phyloP scores from a whole-genome alignment of 2,888 invertebrate genomes.

The Hypomecis punctinalis region DNA sequence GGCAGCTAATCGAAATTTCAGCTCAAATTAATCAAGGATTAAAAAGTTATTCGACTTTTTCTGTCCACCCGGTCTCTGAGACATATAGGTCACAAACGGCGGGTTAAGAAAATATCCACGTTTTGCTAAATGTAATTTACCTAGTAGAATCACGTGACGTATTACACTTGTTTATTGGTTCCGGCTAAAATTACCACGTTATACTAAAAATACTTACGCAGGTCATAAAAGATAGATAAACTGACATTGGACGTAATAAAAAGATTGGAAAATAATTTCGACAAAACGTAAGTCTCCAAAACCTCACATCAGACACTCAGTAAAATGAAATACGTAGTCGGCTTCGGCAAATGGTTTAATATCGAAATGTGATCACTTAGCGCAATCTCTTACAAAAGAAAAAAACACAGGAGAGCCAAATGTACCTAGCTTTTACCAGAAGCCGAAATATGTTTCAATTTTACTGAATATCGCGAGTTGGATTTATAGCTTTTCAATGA shows the following conservation, averaged over 20 bases:
- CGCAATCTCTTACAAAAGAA: conserved; percentile 84
- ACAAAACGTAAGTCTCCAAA: conserved; percentile 81
- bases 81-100: too few species aligned
- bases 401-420: conserved; percentile 75
- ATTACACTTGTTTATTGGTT: neutral
- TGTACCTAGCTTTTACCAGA: conserved; percentile 79
- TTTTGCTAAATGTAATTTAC: too few species aligned
- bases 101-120: too few species aligned
- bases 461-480: conserved; percentile 69
- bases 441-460: conserved; percentile 79
- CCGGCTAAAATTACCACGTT: neutral
- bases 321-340: conserved; percentile 85
- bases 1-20: too few species aligned
- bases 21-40: too few species aligned
- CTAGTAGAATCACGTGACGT: too few species aligned
- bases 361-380: conserved; percentile 86
- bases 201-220: conserved; percentile 36
- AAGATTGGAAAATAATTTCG: conserved; percentile 79
- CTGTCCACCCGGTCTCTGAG: too few species aligned
- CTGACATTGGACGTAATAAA: conserved; percentile 75
- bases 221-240: conserved; percentile 60
- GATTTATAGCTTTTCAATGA: conserved; percentile 68
- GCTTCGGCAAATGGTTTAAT: conserved; percentile 85
- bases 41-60: too few species aligned
- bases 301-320: conserved; percentile 83